Evolutionary conservation across 1,140 invertebrate species (phyloP), one percentile per base, ranked within the genome.

Genomic region (Heliothis subflexa): DNA sequence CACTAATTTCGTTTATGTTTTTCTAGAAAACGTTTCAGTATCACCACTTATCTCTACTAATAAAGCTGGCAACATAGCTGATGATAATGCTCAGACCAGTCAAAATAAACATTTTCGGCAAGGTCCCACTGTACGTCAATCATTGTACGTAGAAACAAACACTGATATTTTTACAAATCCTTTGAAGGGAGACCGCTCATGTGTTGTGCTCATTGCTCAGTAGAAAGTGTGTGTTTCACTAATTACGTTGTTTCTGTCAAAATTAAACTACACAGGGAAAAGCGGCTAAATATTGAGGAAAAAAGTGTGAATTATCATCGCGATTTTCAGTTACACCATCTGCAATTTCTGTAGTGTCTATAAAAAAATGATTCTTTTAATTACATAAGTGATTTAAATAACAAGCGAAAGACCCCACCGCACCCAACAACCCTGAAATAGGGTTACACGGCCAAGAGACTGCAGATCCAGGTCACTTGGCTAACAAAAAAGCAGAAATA

Each of bases 381-480:
- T 7, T 40, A 33, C 33, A 33, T 33, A 40, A 40, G 33, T 40
- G 33, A 40, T 40, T 40, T 40, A 40, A 40, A 40, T 59, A 25
- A 11, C 21, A 59, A 28, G 55, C 55, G 55, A 12, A 28, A 28
- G 14, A 66, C 12, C 18, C 62, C 45, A 64, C 16, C 14, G 4
- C 40, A 64, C n/a, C 33, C 1, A 64, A n/a, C 40, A 66, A 66
- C 62, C 62, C 62, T 66, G 62, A 62, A 62, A 66, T 40, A 77
- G 12, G 21, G 68, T 77, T 68, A 77, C 74, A 57, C 74, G 61
- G 21, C 50, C 28, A 68, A 68, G 28, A 62, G 50, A 47, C 21
- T 68, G 16, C 49, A 50, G 28, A 85, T 86, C 80, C 84, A 89
- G 90, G 90, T 89, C 90, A 92, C 71, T 81, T 71, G 59, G 66